Percentiles rank a stretch among this genome's conserved stretches.
Evolutionary conservation across 2,888 invertebrate genomes (phyloP).

Genomic region (Balanococcus diminutus): DNA sequence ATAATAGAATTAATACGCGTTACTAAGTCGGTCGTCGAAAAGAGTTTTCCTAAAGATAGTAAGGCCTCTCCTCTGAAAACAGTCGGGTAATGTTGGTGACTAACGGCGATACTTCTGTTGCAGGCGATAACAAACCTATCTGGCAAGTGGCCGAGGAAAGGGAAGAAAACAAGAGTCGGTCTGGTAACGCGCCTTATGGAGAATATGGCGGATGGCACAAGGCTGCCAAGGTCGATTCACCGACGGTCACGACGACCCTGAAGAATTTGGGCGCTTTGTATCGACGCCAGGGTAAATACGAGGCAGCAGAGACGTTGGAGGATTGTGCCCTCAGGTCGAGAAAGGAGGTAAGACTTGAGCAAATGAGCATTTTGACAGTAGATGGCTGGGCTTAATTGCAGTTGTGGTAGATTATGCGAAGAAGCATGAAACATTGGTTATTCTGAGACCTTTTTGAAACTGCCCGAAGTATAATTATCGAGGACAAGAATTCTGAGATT

Average conservation of each 20-base stretch:
- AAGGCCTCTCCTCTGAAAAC: conserved; percentile 45
- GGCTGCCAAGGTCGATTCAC: conserved; percentile 96
- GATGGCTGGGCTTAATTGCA: not conserved
- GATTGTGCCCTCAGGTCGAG: conserved; percentile 96
- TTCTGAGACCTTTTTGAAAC: no score
- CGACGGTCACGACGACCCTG: conserved; percentile 95
- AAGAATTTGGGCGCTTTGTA: conserved; percentile 98
- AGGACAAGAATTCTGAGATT: no score
- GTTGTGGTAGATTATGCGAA: no score
- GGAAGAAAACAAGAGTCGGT: conserved; percentile 91
- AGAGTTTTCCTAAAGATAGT: not conserved
- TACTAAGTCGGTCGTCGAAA: not conserved
- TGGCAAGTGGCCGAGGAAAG: conserved; percentile 99
- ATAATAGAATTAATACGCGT: not conserved
- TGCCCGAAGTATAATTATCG: no score
- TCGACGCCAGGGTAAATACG: conserved; percentile 95
- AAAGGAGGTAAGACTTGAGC: conserved; percentile 76
- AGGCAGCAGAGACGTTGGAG: conserved; percentile 98
- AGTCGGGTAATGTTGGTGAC: conserved; percentile 47
- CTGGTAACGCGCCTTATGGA: conserved; percentile 82
- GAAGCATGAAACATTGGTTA: no score
- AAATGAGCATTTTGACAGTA: not conserved
- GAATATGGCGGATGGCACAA: conserved; percentile 94
- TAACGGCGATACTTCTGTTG: conserved; percentile 56
- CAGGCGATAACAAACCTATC: conserved; percentile 92